These are phyloP conservation scores for Apis mellifera DNA, from an alignment of 1,140 invertebrate species.

Conservation along the genomic window Amel_HAv3.1 CM009940.2:8275001-8275500, in stretches of 20 bases:
- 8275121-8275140: slow-evolving; percentile 67
- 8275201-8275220: slow-evolving; percentile 76
- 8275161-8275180: slow-evolving; percentile 78
- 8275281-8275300: slow-evolving; percentile 72
- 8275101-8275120: slow-evolving; percentile 6
- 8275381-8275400: too few relatives aligned
- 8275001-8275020: neutral
- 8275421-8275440: neutral
- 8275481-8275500: neutral
- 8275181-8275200: slow-evolving; percentile 77
- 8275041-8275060: slow-evolving; percentile 2
- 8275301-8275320: slow-evolving; percentile 3
- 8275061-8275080: slow-evolving; percentile 16
- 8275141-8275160: slow-evolving; percentile 67
- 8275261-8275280: slow-evolving; percentile 72
- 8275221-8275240: slow-evolving; percentile 78
- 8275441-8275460: neutral
- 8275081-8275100: slow-evolving; percentile 36
- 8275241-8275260: slow-evolving; percentile 59
- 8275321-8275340: slow-evolving; percentile 35
- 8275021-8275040: too few relatives aligned
- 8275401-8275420: too few relatives aligned
- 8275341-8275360: neutral
- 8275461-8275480: slow-evolving; percentile 34
- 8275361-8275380: too few relatives aligned